Evolutionary conservation across 2,113 vertebrate genomes (phyloP), one percentile per base, ranked within the genome.

Genomic region (Colaptes auratus): DNA sequence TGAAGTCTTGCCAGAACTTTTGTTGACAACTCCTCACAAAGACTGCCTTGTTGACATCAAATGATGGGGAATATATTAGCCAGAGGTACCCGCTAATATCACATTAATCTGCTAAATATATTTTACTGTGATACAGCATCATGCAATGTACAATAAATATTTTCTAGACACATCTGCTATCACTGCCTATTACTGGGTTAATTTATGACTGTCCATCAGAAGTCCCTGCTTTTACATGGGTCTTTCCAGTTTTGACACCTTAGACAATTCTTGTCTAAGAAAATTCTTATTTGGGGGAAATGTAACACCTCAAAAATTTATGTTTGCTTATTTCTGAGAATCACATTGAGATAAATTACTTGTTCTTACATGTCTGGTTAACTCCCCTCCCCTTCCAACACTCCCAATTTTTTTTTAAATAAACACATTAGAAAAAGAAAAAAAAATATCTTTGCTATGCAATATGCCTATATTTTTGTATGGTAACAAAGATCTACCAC

Each of bases 291-390:
- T 55, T 20, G 15, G 10, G 2, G 35, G 30, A 53, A n/a, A 71
- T 25, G 2, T 3, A 8, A 18, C 10, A 33, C 9, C 20, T 13
- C 66, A 21, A 9, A 50, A 71, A 18, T 1, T 0, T 4, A 31
- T 5, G 2, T 59, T 67, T 3, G 35, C 36, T 73, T 69, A 50
- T 73, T 89, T 81, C 23, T 63, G 46, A 63, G 30, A 67, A 75
- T 56, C 9, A 33, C 3, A 15, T 9, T 42, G 15, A 4, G 5
- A 2, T 71, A 55, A 84, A 35, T 1, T 64, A 30, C 8, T 56
- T 71, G 3, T 71, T 88, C 75, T 71, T 82, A 23, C 2, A 55
- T 11, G 8, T 46, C 17, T 82, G 42, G 31, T 46, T 55, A 64
- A 61, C 2, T 42, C 33, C 13, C 5, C 3, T 36, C 2, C 8